Base-by-base conservation (phyloP, 2,797 vertebrate genomes). In the Perodicticus potto region DNA sequence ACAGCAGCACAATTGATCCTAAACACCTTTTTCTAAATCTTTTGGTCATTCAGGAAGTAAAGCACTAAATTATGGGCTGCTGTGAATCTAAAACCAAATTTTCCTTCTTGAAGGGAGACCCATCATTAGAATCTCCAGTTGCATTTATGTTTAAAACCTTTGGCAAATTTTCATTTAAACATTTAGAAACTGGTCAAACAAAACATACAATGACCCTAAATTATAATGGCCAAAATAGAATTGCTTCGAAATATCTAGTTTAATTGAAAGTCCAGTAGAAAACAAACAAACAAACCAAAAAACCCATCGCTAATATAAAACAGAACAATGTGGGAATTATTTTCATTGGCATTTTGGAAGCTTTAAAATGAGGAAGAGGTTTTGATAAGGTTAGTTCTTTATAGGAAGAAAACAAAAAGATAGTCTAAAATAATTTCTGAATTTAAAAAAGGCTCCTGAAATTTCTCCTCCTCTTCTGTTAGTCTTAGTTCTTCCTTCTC, bases 41-140 rank as follows among this genome's bases (percentile, higher is more conserved):
- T 78, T 78, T 78, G 49, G 12, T 78, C 53, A 25, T 34, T 12
- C 22, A 25, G 53, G 3, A 78, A 57, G 12, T n/a, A 57, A 78
- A 78, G 32, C 49, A 78, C 76, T 78, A 55, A 78, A 78, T 78
- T 78, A 78, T 25, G 49, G 76, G 49, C 22, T 55, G 53, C 19
- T 0, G 1, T n/a, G 7, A 23, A 25, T 78, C 53, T 57, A 78
- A 57, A 57, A 57, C 12, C 12, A 16, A 29, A n/a, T n/a, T n/a
- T 57, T 57, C 32, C 49, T 78, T 22, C 49, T 78, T 78, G 53
- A 34, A 14, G 49, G 34, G 7, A 70, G 76, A 78, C 22, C n/a
- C 22, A 34, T n/a, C n/a, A 34, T 57, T 57, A 78, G n/a, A 57
- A 57, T 14, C 53, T 34, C n/a, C 22, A 34, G 49, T 22, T 78